Evolutionary conservation across 2,888 invertebrate genomes (phyloP).

Genomic region (Cordilura impudica): DNA sequence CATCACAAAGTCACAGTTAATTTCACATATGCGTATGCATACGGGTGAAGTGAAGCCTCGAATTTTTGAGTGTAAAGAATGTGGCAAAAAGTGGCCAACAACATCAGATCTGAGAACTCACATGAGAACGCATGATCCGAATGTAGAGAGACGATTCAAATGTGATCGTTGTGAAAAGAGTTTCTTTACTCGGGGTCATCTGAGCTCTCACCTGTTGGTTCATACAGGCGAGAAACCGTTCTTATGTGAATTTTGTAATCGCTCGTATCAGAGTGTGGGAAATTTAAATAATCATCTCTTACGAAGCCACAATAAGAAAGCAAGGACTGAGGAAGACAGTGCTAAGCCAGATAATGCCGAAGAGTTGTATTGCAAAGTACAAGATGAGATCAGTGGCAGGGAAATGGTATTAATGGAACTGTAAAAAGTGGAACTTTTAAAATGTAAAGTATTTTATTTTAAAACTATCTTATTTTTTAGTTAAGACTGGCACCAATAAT

Average conservation of each 20-base stretch:
- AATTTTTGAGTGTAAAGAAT: conserved; percentile 68
- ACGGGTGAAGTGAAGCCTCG: conserved; percentile 71
- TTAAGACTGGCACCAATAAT: no score
- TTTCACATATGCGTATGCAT: conserved; percentile 71
- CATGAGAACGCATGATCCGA: conserved; percentile 70
- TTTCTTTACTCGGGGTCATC: conserved; percentile 72
- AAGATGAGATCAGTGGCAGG: background rate
- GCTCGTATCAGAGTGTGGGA: conserved; percentile 71
- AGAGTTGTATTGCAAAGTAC: background rate
- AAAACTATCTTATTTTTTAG: no score
- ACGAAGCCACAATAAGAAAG: conserved; percentile 65
- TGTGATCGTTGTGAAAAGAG: conserved; percentile 70
- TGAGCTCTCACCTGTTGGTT: conserved; percentile 71
- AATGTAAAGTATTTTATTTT: background rate
- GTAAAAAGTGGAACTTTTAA: background rate
- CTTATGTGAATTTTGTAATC: conserved; percentile 68
- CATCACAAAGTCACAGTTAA: conserved; percentile 70
- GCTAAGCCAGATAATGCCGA: background rate
- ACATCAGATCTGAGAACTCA: conserved; percentile 73
- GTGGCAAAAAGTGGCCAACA: conserved; percentile 72
- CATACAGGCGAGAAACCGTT: conserved; percentile 75
- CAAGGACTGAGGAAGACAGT: background rate
- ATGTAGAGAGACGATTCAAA: conserved; percentile 70
- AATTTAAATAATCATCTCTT: conserved; percentile 72
- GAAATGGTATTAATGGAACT: conserved; percentile 28